A percentile compares a stretch with the other conserved stretches of the same genome.
These are phyloP conservation scores for Drosophila sp. DNA, from an alignment of 1,140 invertebrate species.

Conservation along the genomic window DNA sequence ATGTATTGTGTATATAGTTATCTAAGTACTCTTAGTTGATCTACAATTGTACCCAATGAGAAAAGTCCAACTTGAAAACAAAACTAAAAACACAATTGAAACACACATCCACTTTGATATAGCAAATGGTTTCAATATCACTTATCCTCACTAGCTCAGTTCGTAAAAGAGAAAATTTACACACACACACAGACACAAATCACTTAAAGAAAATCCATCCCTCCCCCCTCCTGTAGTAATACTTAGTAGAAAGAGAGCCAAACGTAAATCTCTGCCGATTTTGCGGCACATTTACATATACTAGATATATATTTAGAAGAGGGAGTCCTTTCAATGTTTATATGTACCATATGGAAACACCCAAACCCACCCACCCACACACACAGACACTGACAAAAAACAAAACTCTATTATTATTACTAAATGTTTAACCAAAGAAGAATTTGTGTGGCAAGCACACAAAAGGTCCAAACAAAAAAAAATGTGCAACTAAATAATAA, in stretches of 20 bases:
- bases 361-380: slow-evolving; percentile 29
- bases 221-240: slow-evolving; percentile 5
- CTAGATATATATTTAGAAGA: slow-evolving; percentile 12
- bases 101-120: slow-evolving; percentile 23
- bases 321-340: slow-evolving; percentile 56
- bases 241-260: slow-evolving; percentile 14
- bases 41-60: slow-evolving; percentile 11
- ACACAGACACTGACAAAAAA: slow-evolving; percentile 4
- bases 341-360: slow-evolving; percentile 39
- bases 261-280: slow-evolving; percentile 40
- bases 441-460: slow-evolving; percentile 52
- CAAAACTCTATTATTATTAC: slow-evolving; percentile 46
- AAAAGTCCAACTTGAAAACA: slow-evolving; percentile 26
- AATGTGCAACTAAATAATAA: slow-evolving; percentile 71
- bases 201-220: neutral
- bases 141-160: slow-evolving; percentile 36
- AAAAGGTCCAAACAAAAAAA: slow-evolving; percentile 63
- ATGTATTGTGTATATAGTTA: slow-evolving; percentile 6
- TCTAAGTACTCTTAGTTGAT: slow-evolving; percentile 14
- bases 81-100: slow-evolving; percentile 20
- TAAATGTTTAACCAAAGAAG: slow-evolving; percentile 58
- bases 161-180: slow-evolving; percentile 14
- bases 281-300: slow-evolving; percentile 35
- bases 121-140: slow-evolving; percentile 68
- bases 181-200: neutral